Base-by-base conservation (phyloP, 2,113 vertebrate genomes). In the Stegostoma tigrinum region DNA sequence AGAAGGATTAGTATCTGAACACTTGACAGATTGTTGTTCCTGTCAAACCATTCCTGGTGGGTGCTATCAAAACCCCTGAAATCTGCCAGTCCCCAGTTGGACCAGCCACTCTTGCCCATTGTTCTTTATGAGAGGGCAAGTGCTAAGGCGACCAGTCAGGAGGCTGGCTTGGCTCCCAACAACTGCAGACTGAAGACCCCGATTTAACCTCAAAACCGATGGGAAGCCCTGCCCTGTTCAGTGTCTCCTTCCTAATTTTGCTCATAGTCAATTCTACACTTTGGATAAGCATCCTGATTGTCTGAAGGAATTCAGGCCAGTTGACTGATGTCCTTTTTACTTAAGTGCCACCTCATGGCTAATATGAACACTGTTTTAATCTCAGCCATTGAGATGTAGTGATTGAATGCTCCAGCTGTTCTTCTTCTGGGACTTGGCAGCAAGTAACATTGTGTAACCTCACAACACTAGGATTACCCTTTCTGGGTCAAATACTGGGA, bases 401-500 rank as follows among this genome's bases (percentile, higher is more conserved):
- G 89, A 66, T 66, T 93, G 61, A 93, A 66, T 67, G n/a, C 19
- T n/a, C n/a, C 89, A 93, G 61, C 89, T 93, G 89, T 34, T n/a
- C 21, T 38, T 61, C 15, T 19, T 17, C 34, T n/a, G 27, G n/a
- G 89, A 38, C 89, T 66, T 38, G 61, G 34, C 61, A 93, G 66
- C 5, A 38, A 21, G 87, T 30, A 55, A 55, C 87, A 90, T 66
- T 2, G 21, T n/a, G 64, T 91, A 91, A 4, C 4, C 89, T 23
- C n/a, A 64, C 61, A 45, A 67, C 17, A 38, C 89, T 67, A 38
- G 61, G 61, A 23, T 93, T 93, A 38, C 89, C 66, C 6, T 38
- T 64, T 93, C 89, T 93, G 87, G 55, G 87, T 90, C n/a, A 91
- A 17, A n/a, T 91, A 93, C 55, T 93, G 34, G 61, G 89, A 93